A percentile compares a stretch with the other conserved stretches of the same genome.
These are phyloP conservation scores for Chlorodrepanis virens DNA, from an alignment of 2,113 vertebrate genomes.

Conservation along the genomic window DNA sequence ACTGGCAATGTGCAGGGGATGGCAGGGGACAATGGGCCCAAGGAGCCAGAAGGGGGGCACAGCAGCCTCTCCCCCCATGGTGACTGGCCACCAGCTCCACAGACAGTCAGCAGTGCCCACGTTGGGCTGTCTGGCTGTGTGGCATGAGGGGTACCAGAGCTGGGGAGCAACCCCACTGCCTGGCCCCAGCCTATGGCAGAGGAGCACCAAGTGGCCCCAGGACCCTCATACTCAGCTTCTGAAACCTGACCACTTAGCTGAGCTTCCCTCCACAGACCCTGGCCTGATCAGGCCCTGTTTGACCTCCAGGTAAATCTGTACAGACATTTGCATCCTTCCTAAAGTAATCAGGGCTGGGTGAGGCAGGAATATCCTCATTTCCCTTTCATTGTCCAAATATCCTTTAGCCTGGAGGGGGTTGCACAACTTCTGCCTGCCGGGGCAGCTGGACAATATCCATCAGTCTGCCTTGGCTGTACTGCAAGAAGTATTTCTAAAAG, in stretches of 20 bases:
- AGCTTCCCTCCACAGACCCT: neutral
- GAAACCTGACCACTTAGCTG: neutral
- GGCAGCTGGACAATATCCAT: neutral
- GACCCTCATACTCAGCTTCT: fast-evolving
- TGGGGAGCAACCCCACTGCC: neutral
- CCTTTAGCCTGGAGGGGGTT: neutral
- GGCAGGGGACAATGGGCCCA: neutral
- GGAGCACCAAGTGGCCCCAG: neutral
- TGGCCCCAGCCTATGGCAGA: neutral
- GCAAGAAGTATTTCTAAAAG: neutral
- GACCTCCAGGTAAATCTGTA: neutral
- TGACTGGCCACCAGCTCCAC: neutral
- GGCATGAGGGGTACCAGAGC: neutral
- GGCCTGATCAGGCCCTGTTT: neutral
- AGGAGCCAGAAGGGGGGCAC: neutral
- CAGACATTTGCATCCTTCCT: neutral
- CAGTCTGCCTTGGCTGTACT: neutral
- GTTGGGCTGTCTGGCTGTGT: fast-evolving
- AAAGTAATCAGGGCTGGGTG: neutral
- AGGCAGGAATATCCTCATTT: slow-evolving; percentile 34
- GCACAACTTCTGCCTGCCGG: neutral
- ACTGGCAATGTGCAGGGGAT: neutral
- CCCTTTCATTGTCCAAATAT: slow-evolving; percentile 1
- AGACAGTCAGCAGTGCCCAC: neutral
- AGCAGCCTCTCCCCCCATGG: neutral